Evolutionary conservation across 1,140 invertebrate genomes (phyloP), one percentile per base, ranked within the genome.

Genomic region (Heterodera schachtii): DNA sequence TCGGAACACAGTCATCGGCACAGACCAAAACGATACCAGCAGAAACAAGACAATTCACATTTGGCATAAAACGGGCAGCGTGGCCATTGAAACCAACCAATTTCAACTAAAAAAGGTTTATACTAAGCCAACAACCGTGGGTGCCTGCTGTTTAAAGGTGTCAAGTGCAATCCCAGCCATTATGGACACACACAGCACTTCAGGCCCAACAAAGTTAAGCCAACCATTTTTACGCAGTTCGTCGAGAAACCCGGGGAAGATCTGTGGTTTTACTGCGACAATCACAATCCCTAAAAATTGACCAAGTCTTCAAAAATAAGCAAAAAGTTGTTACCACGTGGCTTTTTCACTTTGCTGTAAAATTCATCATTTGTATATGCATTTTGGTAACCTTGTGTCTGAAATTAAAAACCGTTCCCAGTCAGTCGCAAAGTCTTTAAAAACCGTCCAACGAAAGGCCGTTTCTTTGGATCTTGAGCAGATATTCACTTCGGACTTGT

Each of bases 131-230:
- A 31, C 31, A 31, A 31, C 31, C 1, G 31, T 31, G 16, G 16
- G 52, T 16, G 52, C 19, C 66, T 86, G 73, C 9, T 81, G 66
- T 7, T 46, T 44, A 73, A 84, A 76, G 11, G 47, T 43, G 16
- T 43, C n/a, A 46, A 83, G 74, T 57, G 47, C 73, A 44, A 86
- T 75, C 16, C 84, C 84, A 21, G 85, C 85, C 84, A 84, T 71
- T 49, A 84, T 85, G 11, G 84, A 84, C n/a, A 86, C 47, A 44
- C 81, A 21, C 13, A 86, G 66, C 49, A 80, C 43, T 64, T 78
- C 73, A 44, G 81, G 52, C 47, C 49, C n/a, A 31, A 43, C 71
- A 82, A 81, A 73, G 70, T 44, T 47, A 44, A 47, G 64, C 77
- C 43, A 80, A 49, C 57, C 82, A 69, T 75, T 75, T 13, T 43